Base-by-base conservation (phyloP, 2,797 vertebrate species). In the Ateles fusciceps region DNA sequence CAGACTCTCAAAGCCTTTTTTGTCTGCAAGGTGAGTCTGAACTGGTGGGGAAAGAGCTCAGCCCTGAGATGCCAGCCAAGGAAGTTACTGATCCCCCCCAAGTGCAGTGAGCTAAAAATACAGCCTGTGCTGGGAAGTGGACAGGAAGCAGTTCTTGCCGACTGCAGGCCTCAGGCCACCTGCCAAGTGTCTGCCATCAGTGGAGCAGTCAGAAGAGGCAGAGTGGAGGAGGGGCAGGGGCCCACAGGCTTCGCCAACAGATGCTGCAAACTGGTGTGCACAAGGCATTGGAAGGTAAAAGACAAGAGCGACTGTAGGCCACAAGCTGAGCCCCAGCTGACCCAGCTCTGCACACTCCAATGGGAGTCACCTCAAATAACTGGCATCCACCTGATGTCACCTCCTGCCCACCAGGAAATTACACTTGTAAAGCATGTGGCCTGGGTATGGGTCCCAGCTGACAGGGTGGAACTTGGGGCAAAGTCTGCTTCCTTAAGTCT, bases 31-130 rank as follows among this genome's bases (percentile, higher is more conserved):
- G 97, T 98, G 98, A 97, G 96, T 96, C 91, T 95, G 81, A 72
- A 94, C 94, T 4, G 0, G 36, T 98, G 94, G 95, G 95, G 94
- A 97, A 96, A 98, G 96, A 96, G 64, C 94, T 98, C 96, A 97
- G 91, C 80, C 93, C 44, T 33, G 11, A 98, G 97, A 97, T 97
- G 95, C 85, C 96, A 97, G 97, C 95, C 96, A 97, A 97, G 94
- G 97, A 98, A 97, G 95, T 97, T 96, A 97, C 94, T 28, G 84
- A 97, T 95, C 74, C 96, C 95, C 95, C 87, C 94, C 78, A 95
- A 97, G 96, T 94, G 94, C 97, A 95, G 74, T 42, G 97, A 98
- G 97, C 97, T 98, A 98, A 98, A 98, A 98, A 98, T 98, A 98
- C 33, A 89, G 91, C 92, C 95, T 96, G 89, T 89, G 36, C 79